phyloP scores from a whole-genome alignment of 2,797 vertebrate species.

The Poecilia wingei region DNA sequence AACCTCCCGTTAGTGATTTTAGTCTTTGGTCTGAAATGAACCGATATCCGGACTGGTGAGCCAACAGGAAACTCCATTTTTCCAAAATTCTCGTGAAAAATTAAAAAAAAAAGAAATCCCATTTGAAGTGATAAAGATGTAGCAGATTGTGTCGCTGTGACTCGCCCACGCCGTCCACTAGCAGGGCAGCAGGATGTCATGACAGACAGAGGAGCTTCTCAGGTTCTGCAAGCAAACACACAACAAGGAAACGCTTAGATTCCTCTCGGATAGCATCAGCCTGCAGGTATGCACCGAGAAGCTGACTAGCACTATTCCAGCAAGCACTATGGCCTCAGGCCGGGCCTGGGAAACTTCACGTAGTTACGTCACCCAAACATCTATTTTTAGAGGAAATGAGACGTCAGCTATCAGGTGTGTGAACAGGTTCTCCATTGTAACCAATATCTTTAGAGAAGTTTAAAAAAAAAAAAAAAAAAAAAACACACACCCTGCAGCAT shows the following conservation, averaged over 20 bases:
- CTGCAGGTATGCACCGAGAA: background rate
- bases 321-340: background rate
- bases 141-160: background rate
- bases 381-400: background rate
- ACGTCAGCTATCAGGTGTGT: slow-evolving; percentile 10
- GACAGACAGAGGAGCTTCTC: slow-evolving; percentile 64
- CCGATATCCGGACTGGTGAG: slow-evolving; percentile 13
- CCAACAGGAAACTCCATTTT: background rate
- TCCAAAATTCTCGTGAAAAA: background rate
- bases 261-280: background rate
- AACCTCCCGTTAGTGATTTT: background rate
- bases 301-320: background rate
- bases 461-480: background rate
- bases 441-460: background rate
- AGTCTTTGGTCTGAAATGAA: slow-evolving; percentile 27
- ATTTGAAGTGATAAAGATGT: background rate
- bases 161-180: slow-evolving; percentile 46
- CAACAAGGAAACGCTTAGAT: background rate
- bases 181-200: slow-evolving; percentile 70
- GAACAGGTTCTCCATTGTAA: slow-evolving; percentile 3
- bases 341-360: background rate
- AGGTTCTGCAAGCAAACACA: slow-evolving; percentile 70
- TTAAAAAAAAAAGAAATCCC: background rate
- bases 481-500: background rate
- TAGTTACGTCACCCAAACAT: background rate